These are phyloP conservation scores for Halictus rubicundus DNA, from an alignment of 1,140 invertebrate genomes.

Conservation along the genomic window DNA sequence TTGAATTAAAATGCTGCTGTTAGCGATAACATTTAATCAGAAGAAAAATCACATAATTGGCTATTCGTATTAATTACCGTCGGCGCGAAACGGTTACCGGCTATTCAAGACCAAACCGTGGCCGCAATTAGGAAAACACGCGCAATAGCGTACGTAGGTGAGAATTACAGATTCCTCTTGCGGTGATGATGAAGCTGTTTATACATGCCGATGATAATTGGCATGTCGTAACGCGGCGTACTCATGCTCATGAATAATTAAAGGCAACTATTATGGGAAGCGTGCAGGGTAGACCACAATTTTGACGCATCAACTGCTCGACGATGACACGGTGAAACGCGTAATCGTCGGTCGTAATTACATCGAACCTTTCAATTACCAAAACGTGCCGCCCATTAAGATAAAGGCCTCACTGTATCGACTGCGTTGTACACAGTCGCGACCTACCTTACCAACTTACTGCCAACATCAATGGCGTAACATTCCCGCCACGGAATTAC, in stretches of 20 bases:
- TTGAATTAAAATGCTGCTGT: too few species aligned
- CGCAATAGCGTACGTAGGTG: conserved; percentile 12
- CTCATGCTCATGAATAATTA: conserved; percentile 22
- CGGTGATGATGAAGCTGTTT: conserved; percentile 28
- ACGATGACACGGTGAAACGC: too few species aligned
- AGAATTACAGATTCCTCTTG: conserved; percentile 26
- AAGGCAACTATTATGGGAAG: conserved; percentile 5
- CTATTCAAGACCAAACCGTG: conserved; percentile 6
- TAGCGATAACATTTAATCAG: too few species aligned
- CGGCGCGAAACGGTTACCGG: not conserved
- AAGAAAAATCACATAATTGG: too few species aligned
- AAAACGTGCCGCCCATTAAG: not conserved
- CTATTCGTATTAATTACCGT: too few species aligned
- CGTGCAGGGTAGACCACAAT: not conserved
- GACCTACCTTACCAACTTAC: not conserved
- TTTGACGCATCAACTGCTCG: not conserved
- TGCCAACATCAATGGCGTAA: too few species aligned
- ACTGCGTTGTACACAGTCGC: not conserved
- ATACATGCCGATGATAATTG: conserved; percentile 15
- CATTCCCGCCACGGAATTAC: too few species aligned
- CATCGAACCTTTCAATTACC: too few species aligned
- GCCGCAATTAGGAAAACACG: not conserved
- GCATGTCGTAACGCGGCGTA: conserved; percentile 1
- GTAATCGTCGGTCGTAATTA: not conserved
- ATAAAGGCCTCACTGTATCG: too few species aligned